Base-by-base conservation (phyloP, 2,888 invertebrate genomes). In the Xylota segnis region DNA sequence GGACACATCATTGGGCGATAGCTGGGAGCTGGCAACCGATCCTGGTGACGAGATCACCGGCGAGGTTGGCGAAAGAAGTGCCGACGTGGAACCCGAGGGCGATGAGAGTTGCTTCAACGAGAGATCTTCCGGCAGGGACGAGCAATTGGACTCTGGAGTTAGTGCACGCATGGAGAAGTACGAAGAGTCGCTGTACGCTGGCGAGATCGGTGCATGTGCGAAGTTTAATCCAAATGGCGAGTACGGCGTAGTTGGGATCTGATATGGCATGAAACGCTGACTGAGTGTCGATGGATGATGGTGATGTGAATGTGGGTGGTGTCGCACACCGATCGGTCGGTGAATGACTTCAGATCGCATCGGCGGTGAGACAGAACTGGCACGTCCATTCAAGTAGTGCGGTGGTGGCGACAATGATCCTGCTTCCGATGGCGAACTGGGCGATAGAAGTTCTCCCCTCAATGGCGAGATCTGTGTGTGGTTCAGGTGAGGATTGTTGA, bases 171-270 rank as follows among this genome's bases (percentile, higher is more conserved):
- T 91, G 14, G 92, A 92, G 82, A 91, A 92, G 72, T 90, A 92
- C 2, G 92, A 92, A 27, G 91, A 90, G 66, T 92, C 92, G 16
- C 92, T 92, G 79, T 92, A 92, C n/a, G 92, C 91, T 12, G 92
- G 92, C 59, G 92, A 92, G 4, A 92, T 91, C 34, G 92, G 92
- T 3, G 92, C 91, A 87, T 91, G 91, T 4, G 90, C 89, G 27
- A 87, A 87, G 63, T 89, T 86, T 37, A 86, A 45, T 56, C 82
- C 77, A 12, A 86, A 86, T 4, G 86, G 68, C 18, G 81, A 79
- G 40, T 90, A 90, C 4, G 90, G 88, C 16, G 89, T 83, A 75
- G 90, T 83, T 70, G 86, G 89, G 18, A 89, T 82, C 74, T 88
- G 88, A 86, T 91, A 91, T 29, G 91, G 91, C 88, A 91, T 86